Evolutionary conservation across 2,797 vertebrate genomes (phyloP), one percentile per base, ranked within the genome.

Genomic region (Acanthornis magna): DNA sequence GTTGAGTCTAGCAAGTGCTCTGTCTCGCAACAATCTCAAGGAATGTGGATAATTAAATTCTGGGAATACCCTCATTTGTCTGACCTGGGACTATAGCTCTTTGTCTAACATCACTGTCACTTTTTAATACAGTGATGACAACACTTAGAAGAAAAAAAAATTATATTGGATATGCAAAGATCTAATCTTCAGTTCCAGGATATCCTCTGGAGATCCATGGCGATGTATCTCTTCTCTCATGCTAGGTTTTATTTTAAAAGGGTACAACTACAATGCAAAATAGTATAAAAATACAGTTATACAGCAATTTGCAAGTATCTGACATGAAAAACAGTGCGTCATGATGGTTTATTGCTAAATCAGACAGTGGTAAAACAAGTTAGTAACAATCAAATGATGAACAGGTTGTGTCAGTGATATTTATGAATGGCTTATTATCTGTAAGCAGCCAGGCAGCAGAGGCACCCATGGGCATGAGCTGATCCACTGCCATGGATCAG

Each of bases 391-490:
- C 60, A 73, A 79, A 76, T 4, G 4, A 73, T 57, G 9, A 75
- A 61, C 3, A 60, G 25, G 11, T 50, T 90, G 38, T 60, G 38
- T 34, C 54, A 60, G 36, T 63, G 30, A 23, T 82, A 60, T 45
- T 84, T 72, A 43, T 9, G 34, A 78, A 82, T 14, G 21, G 14
- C 7, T 58, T 71, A 77, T 48, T 85, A 61, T 80, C 53, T 85
- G 57, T 38, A 78, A n/a, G 30, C 47, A 71, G 47, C 7, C 11
- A 27, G 30, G 40, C 74, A 85, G 63, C 58, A 58, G 53, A 47
- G 48, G 9, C 32, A 71, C 4, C 10, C 17, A 16, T 1, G 3
- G 47, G n/a, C 32, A 58, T 0, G 0, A 34, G 26, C 38, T 51
- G 20, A 81, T 32, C 43, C 4, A 2, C 23, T 48, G 34, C 38